phyloP scores from a whole-genome alignment of 2,888 invertebrate genomes.

The Rhyacophila evoluta region DNA sequence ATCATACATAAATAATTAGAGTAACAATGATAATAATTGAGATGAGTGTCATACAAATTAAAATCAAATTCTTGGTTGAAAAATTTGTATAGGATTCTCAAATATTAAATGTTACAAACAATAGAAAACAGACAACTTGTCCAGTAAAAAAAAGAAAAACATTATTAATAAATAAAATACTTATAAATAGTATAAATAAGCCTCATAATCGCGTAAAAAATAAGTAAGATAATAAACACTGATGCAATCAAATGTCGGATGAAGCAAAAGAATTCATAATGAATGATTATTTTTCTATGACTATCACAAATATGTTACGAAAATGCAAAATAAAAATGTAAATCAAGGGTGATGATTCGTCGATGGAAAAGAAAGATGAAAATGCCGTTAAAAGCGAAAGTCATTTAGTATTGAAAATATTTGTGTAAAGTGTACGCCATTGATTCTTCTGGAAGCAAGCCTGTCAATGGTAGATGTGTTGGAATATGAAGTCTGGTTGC shows the following conservation, averaged over 20 bases:
- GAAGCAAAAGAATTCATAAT: no score
- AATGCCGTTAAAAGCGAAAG: no score
- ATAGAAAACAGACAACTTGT: conserved; percentile 53
- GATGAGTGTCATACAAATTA: conserved; percentile 28
- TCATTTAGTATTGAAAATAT: no score
- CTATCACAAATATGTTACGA: conserved; percentile 47
- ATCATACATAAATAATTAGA: neutral
- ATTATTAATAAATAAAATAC: conserved; percentile 47
- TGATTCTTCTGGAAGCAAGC: no score
- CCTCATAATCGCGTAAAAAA: conserved; percentile 53
- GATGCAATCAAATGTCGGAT: no score
- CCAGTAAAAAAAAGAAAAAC: conserved; percentile 56
- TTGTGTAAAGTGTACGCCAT: no score
- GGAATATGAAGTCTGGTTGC: no score
- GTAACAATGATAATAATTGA: neutral
- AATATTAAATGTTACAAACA: neutral
- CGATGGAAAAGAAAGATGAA: no score
- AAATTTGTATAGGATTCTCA: no score
- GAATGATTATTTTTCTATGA: conserved; percentile 6
- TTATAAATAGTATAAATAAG: conserved; percentile 50
- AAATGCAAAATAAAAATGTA: neutral
- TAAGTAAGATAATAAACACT: conserved; percentile 56
- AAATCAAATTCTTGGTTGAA: neutral
- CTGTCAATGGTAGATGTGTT: no score
- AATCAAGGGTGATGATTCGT: no score